Conservation (phyloP, 2,888 invertebrate species). For the Hetaerina titia region DNA sequence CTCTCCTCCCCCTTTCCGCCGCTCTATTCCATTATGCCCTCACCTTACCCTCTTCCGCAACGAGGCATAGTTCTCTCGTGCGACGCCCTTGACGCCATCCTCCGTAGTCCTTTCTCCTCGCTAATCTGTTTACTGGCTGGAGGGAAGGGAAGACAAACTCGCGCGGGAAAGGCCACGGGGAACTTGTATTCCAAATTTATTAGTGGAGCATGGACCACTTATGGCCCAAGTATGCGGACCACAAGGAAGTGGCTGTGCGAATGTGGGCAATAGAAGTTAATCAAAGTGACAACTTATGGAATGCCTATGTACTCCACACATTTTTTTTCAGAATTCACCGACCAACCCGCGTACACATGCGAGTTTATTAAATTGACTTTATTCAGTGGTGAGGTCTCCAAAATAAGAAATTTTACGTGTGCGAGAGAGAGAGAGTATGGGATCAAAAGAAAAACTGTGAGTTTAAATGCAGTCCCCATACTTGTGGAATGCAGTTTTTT, state of each 20-base stretch:
- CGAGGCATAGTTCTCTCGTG: neutral
- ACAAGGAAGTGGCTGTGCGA: neutral
- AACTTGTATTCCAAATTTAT: neutral
- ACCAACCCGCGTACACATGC: too few relatives aligned
- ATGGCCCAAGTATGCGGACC: neutral
- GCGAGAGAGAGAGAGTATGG: too few relatives aligned
- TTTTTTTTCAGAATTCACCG: too few relatives aligned
- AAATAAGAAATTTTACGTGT: too few relatives aligned
- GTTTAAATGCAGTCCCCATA: too few relatives aligned
- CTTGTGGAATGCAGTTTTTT: too few relatives aligned
- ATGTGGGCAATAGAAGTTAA: too few relatives aligned
- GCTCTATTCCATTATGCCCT: neutral
- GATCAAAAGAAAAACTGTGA: too few relatives aligned
- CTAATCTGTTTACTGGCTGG: constrained; percentile 1
- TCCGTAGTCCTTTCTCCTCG: neutral
- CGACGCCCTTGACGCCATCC: neutral
- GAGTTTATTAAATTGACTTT: too few relatives aligned
- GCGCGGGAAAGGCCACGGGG: neutral
- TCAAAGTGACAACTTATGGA: too few relatives aligned
- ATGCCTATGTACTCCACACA: too few relatives aligned
- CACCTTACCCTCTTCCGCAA: neutral
- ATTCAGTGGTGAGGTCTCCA: too few relatives aligned
- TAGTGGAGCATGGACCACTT: neutral
- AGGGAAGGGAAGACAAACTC: neutral
- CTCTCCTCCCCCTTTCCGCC: neutral